Evolutionary conservation across 1,140 invertebrate species (phyloP), one percentile per base, ranked within the genome.

Genomic region (Microplitis demolitor): DNA sequence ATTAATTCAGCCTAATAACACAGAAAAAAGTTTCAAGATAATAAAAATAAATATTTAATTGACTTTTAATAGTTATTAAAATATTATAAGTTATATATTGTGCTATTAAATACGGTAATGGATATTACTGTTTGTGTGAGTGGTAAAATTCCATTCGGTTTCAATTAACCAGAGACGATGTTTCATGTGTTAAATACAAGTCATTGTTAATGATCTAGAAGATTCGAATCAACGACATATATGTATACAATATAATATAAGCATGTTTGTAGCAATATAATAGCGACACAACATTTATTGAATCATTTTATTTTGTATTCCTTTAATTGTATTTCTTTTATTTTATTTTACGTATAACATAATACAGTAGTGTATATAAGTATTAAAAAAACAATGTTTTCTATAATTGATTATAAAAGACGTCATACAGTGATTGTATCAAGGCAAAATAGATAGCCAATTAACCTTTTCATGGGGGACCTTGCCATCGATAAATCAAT

Each of bases 121-220:
- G 53, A 56, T 56, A 56, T n/a, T 56, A n/a, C 6, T 45, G 39
- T 45, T 45, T 37, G 37, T 33, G 31, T 33, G 11, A 4, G 9
- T 24, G 31, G 58, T 61, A 34, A 61, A 61, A 61, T 61, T 61
- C 58, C 58, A 61, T 24, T 61, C 24, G 58, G 6, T 61, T 33
- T 56, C 53, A 56, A 61, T 61, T 13, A 61, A 33, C 5, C 58
- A 33, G 31, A 61, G 4, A 61, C 4, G 24, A 61, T 6, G 24
- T 13, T 31, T 33, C 31, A 61, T 31, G 31, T 33, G 31, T 61
- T 13, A 31, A 61, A 4, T 31, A 33, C 58, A 13, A 61, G 31
- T 31, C 54, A 61, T 61, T 61, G 58, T 61, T 61, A 61, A 61
- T 61, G 58, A 61, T 61, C 58, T 61, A 61, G 58, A 61, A 56